Evolutionary conservation across 2,113 vertebrate species (phyloP).

Genomic region (Parotia lawesii): DNA sequence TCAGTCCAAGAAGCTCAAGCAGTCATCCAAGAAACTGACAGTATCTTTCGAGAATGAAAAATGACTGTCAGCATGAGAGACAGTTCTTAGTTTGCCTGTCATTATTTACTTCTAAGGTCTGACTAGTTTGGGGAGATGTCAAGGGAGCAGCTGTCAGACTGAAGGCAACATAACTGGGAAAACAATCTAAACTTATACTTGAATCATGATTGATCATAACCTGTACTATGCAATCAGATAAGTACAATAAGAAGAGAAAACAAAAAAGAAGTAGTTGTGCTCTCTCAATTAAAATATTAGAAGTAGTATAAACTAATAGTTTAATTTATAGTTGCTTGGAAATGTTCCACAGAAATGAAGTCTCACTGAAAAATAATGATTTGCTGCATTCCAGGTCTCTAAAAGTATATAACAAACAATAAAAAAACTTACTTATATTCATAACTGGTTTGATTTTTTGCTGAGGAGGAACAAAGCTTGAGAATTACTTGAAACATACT

Average conservation of each 20-base stretch:
- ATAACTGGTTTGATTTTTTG: background rate
- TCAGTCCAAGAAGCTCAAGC: background rate
- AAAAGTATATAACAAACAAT: background rate
- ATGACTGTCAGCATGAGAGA: conserved; percentile 41
- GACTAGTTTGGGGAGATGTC: background rate
- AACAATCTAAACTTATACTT: background rate
- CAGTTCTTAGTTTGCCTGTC: conserved; percentile 25
- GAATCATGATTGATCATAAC: background rate
- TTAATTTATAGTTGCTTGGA: background rate
- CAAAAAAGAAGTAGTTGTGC: background rate
- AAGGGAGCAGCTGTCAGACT: background rate
- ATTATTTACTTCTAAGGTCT: conserved; percentile 28
- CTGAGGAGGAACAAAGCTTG: background rate
- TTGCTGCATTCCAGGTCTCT: background rate
- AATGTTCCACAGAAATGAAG: background rate
- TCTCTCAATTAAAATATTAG: background rate
- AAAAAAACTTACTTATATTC: background rate
- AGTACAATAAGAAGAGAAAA: background rate
- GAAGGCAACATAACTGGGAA: background rate
- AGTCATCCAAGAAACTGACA: conserved; percentile 18
- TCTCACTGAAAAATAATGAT: background rate
- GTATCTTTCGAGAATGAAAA: conserved; percentile 38
- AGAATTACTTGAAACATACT: background rate
- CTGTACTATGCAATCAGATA: background rate
- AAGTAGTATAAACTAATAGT: background rate